These are phyloP conservation scores for Trilocha varians DNA, from an alignment of 2,888 invertebrate genomes.

Conservation along the genomic window DNA sequence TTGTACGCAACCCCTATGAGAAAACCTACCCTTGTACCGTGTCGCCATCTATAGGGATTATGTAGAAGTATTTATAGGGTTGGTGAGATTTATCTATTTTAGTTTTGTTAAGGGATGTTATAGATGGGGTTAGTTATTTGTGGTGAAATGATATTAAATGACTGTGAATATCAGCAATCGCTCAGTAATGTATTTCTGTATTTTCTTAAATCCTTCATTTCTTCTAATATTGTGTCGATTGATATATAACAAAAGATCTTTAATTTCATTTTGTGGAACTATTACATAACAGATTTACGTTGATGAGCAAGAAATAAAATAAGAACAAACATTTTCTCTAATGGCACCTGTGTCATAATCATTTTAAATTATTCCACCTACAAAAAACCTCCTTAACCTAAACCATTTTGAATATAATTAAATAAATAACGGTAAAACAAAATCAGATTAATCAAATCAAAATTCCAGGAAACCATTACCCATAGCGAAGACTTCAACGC, in stretches of 20 bases:
- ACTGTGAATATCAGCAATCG: too few relatives aligned
- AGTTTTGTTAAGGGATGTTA: conserved; percentile 34
- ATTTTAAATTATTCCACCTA: too few relatives aligned
- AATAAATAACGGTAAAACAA: background rate
- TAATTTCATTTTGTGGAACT: too few relatives aligned
- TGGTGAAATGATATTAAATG: background rate
- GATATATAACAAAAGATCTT: too few relatives aligned
- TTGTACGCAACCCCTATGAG: background rate
- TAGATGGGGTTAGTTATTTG: conserved; percentile 35
- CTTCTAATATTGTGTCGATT: too few relatives aligned
- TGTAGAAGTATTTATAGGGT: conserved; percentile 11
- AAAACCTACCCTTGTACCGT: conserved; percentile 17
- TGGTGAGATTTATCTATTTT: conserved; percentile 28
- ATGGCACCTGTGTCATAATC: too few relatives aligned
- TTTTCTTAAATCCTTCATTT: too few relatives aligned
- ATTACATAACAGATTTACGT: too few relatives aligned
- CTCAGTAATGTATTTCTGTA: too few relatives aligned
- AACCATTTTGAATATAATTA: background rate
- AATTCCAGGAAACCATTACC: background rate
- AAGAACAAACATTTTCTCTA: too few relatives aligned
- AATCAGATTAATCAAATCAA: background rate
- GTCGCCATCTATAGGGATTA: conserved; percentile 36
- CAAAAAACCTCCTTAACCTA: too few relatives aligned
- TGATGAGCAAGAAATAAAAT: too few relatives aligned
- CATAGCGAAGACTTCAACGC: conserved; percentile 5